Base-by-base conservation (phyloP, 92 coral and sea anemone species). In the Actinostola sp. region DNA sequence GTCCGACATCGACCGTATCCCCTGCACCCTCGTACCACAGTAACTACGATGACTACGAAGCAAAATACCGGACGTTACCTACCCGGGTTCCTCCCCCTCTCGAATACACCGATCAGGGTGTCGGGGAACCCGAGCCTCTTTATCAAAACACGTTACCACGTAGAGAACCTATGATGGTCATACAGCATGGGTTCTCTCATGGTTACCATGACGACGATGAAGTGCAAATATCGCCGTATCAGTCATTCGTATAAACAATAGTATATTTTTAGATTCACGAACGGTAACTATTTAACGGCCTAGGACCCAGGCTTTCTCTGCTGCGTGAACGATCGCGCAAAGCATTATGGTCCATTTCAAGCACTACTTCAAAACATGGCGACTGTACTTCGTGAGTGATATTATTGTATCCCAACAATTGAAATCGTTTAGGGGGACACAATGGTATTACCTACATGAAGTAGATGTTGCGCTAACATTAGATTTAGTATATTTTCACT, bases 11-110 rank as follows among this genome's bases (percentile, higher is more conserved):
- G 8, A 84, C 95, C 1, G 76, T 85, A 44, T 94, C 98, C 20
- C 97, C 98, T 19, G 95, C 95, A 0, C 98, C 98, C 14, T 92
- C 97, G 4, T 94, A 94, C 51, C 90, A 88, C 69, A 80, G 84
- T 32, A 70, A 77, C 5, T 73, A 69, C 61, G 79, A 84, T 52
- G 68, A 61, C n/a, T 73, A 58, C 14, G 84, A 54, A 16, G 29
- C 69, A 6, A 46, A 50, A 13, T 68, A 68, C 42, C 38, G 62
- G 58, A 68, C 74, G 33, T 21, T 68, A 32, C 74, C 74, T 30
- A 33, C 57, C 74, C 62, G 74, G 0, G 21, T 14, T 50, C 46
- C 73, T 13, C 62, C 74, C 6, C 57, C 61, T 24, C 46, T 50
- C 61, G 61, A 51, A 21, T 50, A 27, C 62, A 43, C 61, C 31